Conservation (phyloP, 1,140 invertebrate genomes). For the Leptinotarsa undecemlineata region DNA sequence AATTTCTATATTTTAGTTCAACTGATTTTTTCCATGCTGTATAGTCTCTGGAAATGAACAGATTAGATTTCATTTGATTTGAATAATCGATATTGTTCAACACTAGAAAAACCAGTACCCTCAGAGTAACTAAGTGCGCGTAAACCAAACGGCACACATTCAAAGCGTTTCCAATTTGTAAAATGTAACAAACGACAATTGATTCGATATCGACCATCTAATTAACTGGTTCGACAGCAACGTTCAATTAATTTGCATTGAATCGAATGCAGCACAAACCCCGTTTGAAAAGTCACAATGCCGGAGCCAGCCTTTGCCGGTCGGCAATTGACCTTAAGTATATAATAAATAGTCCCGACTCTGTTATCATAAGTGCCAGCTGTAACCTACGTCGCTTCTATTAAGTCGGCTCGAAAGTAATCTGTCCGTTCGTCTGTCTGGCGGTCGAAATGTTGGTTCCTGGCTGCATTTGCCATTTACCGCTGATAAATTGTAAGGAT, state of each 20-base stretch:
- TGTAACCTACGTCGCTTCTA: slow-evolving; percentile 36
- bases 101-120: background rate
- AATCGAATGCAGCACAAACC: slow-evolving; percentile 30
- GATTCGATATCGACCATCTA: slow-evolving; percentile 42
- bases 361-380: slow-evolving; percentile 41
- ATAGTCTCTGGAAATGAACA: too few species aligned
- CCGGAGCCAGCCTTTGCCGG: background rate
- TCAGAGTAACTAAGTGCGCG: slow-evolving; percentile 8
- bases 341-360: slow-evolving; percentile 18
- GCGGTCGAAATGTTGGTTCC: slow-evolving; percentile 7
- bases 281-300: slow-evolving; percentile 4
- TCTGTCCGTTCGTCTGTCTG: slow-evolving; percentile 10
- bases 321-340: slow-evolving; percentile 36
- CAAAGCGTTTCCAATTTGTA: slow-evolving; percentile 37
- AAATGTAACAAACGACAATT: slow-evolving; percentile 43
- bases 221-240: slow-evolving; percentile 37
- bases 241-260: slow-evolving; percentile 46
- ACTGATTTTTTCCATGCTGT: too few species aligned
- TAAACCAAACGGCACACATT: slow-evolving; percentile 18
- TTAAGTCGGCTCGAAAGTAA: slow-evolving; percentile 34
- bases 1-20: too few species aligned
- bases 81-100: too few species aligned
- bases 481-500: background rate
- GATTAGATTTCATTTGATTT: too few species aligned
- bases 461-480: background rate